Conservation (phyloP, 2,797 vertebrate genomes). For the Gymnopithys bicolor region DNA sequence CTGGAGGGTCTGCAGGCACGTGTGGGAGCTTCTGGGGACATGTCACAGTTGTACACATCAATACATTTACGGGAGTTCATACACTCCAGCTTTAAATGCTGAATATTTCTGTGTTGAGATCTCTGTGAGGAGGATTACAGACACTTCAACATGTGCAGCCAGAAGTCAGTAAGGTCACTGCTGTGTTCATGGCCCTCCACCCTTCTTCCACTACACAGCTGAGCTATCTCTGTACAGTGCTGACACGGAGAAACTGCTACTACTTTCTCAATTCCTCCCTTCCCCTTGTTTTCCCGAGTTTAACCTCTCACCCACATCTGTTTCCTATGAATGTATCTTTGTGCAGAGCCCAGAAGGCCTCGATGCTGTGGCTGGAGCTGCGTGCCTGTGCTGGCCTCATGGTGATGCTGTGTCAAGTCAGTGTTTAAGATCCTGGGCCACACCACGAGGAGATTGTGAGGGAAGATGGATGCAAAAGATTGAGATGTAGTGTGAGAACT, state of each 20-base stretch:
- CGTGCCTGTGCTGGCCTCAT: neutral
- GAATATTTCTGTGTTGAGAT: neutral
- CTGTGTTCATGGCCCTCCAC: neutral
- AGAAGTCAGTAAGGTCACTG: conserved; percentile 21
- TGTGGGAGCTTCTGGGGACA: neutral
- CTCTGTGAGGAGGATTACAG: neutral
- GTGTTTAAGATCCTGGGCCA: neutral
- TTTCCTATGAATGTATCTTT: conserved; percentile 40
- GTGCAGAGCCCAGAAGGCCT: neutral
- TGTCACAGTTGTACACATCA: neutral
- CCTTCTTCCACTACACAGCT: conserved; percentile 1
- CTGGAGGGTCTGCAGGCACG: neutral
- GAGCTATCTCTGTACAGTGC: conserved; percentile 41
- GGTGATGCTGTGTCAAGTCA: neutral
- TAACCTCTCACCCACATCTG: conserved; percentile 76
- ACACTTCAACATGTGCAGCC: neutral
- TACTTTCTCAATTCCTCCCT: neutral
- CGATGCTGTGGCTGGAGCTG: neutral
- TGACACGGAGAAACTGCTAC: conserved; percentile 46
- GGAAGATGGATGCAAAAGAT: neutral
- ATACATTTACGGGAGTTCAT: neutral
- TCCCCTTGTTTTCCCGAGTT: conserved; percentile 25
- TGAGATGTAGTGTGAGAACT: neutral
- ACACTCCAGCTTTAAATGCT: neutral
- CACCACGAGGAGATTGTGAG: neutral